Percentiles rank a stretch among this genome's conserved stretches.
These are phyloP conservation scores for Argyresthia albistria DNA, from an alignment of 2,888 invertebrate genomes.

Conservation along the genomic window DNA sequence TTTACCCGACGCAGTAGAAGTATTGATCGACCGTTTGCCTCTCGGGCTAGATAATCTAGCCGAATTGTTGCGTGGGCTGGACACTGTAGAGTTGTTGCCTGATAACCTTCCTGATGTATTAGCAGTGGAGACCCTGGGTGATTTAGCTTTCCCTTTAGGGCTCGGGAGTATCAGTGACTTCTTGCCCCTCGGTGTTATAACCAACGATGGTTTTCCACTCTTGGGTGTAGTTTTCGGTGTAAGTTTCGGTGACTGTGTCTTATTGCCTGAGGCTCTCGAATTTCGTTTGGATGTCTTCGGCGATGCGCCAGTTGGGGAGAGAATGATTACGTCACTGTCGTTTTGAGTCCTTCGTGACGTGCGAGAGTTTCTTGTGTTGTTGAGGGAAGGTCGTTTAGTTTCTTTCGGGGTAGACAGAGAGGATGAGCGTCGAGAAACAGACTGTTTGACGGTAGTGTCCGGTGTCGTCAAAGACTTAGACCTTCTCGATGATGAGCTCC, in stretches of 20 bases:
- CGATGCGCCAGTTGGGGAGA: conserved; percentile 15
- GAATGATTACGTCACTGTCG: conserved; percentile 30
- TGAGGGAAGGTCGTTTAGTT: conserved; percentile 23
- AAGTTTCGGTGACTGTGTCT: not conserved
- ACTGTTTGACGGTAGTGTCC: not conserved
- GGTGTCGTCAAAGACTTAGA: conserved; percentile 32
- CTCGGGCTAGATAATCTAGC: not conserved
- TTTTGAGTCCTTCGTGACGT: conserved; percentile 33
- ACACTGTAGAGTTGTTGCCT: not conserved
- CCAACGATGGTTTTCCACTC: not conserved
- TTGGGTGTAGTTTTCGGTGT: not conserved
- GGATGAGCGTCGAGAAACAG: not conserved
- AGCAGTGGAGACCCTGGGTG: not conserved
- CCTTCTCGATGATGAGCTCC: conserved; percentile 17
- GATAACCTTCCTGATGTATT: not conserved
- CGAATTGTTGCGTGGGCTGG: not conserved
- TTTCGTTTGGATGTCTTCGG: conserved; percentile 25
- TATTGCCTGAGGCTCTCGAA: not conserved
- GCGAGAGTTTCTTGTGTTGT: conserved; percentile 29
- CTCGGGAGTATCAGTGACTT: not conserved
- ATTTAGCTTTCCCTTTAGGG: not conserved
- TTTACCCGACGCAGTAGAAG: no score
- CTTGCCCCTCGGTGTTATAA: not conserved
- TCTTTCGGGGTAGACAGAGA: conserved; percentile 17
- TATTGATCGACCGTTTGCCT: not conserved